These are phyloP conservation scores for Petromus typicus DNA, from an alignment of 2,113 vertebrate species.

Conservation along the genomic window DNA sequence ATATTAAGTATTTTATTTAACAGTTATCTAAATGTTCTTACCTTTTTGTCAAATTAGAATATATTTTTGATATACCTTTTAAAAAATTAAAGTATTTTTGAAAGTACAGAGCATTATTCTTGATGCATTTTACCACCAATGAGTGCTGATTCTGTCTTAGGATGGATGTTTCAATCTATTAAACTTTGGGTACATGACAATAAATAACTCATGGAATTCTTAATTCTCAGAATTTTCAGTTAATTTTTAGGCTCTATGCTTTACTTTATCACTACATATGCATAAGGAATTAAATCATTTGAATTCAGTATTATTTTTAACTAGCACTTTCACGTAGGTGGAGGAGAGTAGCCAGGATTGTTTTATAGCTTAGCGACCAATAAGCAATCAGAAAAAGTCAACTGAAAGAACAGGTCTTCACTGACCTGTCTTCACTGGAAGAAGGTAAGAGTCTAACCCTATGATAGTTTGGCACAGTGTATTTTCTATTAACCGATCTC, in stretches of 20 bases:
- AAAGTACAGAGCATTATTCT: not conserved
- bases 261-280: not conserved
- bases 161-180: not conserved
- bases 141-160: not conserved
- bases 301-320: not conserved
- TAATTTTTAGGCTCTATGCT: not conserved
- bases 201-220: not conserved
- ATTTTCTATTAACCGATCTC: rapidly evolving
- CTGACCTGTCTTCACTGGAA: not conserved
- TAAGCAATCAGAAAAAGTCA: not conserved
- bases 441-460: not conserved
- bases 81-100: conserved; percentile 10
- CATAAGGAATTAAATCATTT: not conserved
- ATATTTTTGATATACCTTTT: not conserved
- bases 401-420: not conserved
- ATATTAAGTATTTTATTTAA: not conserved
- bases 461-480: rapidly evolving
- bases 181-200: not conserved
- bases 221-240: not conserved
- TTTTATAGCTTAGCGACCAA: not conserved
- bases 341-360: no score
- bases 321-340: not conserved
- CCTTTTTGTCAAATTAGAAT: not conserved
- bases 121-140: not conserved
- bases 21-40: conserved; percentile 5